phyloP scores from a whole-genome alignment of 2,888 invertebrate genomes.

The Lobophora halterata region DNA sequence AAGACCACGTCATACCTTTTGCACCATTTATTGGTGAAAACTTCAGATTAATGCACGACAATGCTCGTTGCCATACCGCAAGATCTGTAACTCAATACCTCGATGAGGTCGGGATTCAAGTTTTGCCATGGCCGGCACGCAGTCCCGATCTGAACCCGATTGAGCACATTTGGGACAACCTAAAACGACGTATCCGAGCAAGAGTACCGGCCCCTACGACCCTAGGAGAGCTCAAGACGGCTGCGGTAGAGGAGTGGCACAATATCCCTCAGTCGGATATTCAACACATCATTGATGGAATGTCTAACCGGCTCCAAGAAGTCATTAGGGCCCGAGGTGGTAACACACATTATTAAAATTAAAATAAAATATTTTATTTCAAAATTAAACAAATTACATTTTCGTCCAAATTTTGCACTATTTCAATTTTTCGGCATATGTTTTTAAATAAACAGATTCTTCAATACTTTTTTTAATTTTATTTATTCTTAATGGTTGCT shows the following conservation, averaged over 20 bases:
- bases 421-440: too few species aligned
- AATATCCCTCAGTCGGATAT: neutral
- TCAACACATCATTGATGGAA: neutral
- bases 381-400: too few species aligned
- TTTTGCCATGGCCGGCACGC: neutral
- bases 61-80: neutral
- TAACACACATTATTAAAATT: neutral
- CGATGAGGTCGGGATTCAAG: neutral
- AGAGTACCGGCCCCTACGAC: neutral
- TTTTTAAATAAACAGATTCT: too few species aligned
- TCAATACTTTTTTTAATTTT: too few species aligned
- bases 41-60: neutral
- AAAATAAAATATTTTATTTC: neutral
- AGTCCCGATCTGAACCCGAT: neutral
- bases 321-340: slow-evolving; percentile 1
- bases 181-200: neutral
- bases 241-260: neutral
- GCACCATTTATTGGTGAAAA: too few species aligned
- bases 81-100: neutral
- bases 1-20: too few species aligned
- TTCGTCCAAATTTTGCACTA: too few species aligned
- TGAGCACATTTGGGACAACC: neutral
- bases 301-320: slow-evolving; percentile 1
- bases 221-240: neutral
- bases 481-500: too few species aligned